These are phyloP conservation scores for Polyodon spathula DNA, from an alignment of 2,113 vertebrate species.

Conservation along the genomic window DNA sequence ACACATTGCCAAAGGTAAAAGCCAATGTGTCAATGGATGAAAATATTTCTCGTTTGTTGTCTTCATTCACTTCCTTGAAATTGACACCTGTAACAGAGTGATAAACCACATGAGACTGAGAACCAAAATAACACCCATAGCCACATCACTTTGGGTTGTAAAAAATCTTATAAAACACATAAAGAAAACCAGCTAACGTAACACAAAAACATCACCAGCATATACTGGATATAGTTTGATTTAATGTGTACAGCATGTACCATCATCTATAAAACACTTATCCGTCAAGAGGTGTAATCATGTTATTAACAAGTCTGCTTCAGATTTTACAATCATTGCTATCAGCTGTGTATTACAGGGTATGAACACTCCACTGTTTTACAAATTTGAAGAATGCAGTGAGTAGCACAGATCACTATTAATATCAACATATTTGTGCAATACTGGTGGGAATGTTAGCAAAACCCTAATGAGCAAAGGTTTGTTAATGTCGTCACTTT, in stretches of 20 bases:
- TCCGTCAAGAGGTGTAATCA: neutral
- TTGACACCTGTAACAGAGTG: conserved; percentile 69
- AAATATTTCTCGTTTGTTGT: conserved; percentile 88
- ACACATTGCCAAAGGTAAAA: conserved; percentile 96
- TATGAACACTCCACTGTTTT: no score
- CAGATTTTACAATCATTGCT: no score
- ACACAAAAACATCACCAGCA: no score
- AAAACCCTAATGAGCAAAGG: neutral
- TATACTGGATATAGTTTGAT: no score
- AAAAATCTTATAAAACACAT: no score
- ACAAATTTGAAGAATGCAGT: no score
- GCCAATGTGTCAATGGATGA: conserved; percentile 88
- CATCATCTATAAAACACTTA: no score
- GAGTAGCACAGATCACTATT: neutral
- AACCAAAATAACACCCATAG: neutral
- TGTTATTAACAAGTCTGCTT: no score
- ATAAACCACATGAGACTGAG: conserved; percentile 8
- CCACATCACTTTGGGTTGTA: neutral
- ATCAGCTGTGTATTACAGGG: no score
- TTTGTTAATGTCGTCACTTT: conserved; percentile 24
- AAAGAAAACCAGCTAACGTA: no score
- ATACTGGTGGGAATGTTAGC: neutral
- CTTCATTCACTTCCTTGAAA: conserved; percentile 89
- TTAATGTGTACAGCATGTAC: no score
- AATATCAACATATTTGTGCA: neutral